phyloP scores from a whole-genome alignment of 1,140 invertebrate species.

The Melanaphis sacchari region DNA sequence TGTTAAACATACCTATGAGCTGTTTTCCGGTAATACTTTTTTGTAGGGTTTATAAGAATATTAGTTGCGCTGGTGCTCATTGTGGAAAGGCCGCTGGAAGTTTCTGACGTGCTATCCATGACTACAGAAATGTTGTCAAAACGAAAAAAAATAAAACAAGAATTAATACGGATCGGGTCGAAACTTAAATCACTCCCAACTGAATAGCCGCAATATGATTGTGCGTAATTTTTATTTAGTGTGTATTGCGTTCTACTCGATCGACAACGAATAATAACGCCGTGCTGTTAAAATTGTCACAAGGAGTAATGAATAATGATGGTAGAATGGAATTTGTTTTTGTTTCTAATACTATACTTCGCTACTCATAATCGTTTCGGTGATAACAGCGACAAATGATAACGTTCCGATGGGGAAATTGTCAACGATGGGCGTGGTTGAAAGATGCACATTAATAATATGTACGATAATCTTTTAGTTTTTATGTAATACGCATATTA shows the following conservation, averaged over 20 bases:
- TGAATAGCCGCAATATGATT: background rate
- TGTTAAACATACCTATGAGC: slow-evolving; percentile 51
- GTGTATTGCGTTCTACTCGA: background rate
- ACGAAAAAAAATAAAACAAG: background rate
- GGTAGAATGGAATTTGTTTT: background rate
- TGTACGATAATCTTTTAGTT: background rate
- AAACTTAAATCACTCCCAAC: slow-evolving; percentile 15
- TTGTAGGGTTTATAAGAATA: background rate
- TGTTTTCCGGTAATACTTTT: slow-evolving; percentile 55
- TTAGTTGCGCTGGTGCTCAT: background rate
- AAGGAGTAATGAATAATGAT: background rate
- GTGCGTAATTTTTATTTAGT: background rate
- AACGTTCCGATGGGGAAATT: background rate
- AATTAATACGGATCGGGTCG: background rate
- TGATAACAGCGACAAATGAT: slow-evolving; percentile 22
- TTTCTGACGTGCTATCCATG: background rate
- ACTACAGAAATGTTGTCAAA: background rate
- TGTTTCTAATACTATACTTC: background rate
- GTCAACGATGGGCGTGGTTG: slow-evolving; percentile 13
- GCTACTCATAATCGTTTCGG: background rate
- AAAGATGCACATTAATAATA: background rate
- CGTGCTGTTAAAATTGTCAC: slow-evolving; percentile 1
- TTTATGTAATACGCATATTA: background rate
- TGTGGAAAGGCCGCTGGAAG: background rate
- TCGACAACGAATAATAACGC: background rate